Percentiles rank a stretch among this genome's conserved stretches.
Conservation (phyloP, 2,113 vertebrate genomes). For the Egretta garzetta region DNA sequence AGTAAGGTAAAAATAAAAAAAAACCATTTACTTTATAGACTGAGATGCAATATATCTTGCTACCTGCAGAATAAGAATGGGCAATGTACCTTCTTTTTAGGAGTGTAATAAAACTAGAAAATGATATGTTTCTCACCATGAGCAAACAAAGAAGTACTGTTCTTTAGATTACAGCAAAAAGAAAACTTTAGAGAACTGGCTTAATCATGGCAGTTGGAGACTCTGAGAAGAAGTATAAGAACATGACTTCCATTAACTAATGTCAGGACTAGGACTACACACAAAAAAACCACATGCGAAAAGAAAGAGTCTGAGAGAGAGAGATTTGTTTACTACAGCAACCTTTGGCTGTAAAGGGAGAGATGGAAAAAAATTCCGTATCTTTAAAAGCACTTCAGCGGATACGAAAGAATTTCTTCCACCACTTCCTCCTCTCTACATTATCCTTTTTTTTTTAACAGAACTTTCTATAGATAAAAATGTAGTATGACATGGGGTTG, state of each 20-base stretch:
- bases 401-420: neutral
- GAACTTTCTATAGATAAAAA: neutral
- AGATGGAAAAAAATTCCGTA: neutral
- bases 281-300: neutral
- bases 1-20: neutral
- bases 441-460: neutral
- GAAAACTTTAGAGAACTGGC: neutral
- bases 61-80: neutral
- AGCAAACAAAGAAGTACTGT: neutral
- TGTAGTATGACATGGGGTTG: neutral
- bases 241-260: neutral
- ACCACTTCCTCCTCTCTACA: neutral
- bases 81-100: neutral
- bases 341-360: neutral
- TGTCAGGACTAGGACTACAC: neutral
- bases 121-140: neutral
- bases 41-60: neutral
- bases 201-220: neutral
- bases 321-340: neutral
- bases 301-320: neutral
- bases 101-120: neutral
- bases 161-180: neutral
- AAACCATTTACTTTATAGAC: neutral
- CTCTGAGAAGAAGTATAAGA: neutral
- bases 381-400: neutral